A percentile compares a stretch with the other conserved stretches of the same genome.
phyloP scores from a whole-genome alignment of 1,140 invertebrate genomes.

The Polypedilum pembai region DNA sequence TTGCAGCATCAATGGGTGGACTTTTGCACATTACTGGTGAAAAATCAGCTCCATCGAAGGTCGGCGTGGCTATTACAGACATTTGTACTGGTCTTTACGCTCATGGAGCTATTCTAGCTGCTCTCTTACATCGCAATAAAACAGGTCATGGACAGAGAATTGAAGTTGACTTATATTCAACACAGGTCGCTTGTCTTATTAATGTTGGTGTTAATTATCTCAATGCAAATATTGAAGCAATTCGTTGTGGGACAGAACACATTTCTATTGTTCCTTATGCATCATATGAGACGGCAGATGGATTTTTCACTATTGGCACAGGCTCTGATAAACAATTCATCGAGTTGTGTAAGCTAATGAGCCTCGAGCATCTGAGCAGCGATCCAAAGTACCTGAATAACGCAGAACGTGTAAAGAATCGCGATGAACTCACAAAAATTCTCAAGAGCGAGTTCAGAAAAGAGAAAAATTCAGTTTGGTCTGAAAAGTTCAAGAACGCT shows the following conservation, averaged over 20 bases:
- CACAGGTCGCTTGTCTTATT: conserved; percentile 80
- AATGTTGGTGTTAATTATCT: conserved; percentile 88
- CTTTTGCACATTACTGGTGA: conserved; percentile 84
- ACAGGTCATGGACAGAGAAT: conserved; percentile 86
- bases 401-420: conserved; percentile 63
- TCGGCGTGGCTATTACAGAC: conserved; percentile 90
- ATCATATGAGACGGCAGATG: conserved; percentile 72
- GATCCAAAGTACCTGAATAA: conserved; percentile 67
- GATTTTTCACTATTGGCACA: conserved; percentile 75
- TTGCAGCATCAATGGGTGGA: conserved; percentile 86
- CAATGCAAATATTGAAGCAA: conserved; percentile 71
- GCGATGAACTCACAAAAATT: conserved; percentile 58
- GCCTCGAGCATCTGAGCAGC: conserved; percentile 51
- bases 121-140: conserved; percentile 65
- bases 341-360: conserved; percentile 58
- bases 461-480: conserved; percentile 73
- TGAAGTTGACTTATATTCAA: conserved; percentile 87
- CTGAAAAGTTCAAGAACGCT: conserved; percentile 58
- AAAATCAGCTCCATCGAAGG: conserved; percentile 76
- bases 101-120: conserved; percentile 91
- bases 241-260: conserved; percentile 82
- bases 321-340: conserved; percentile 73
- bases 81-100: conserved; percentile 88
- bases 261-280: conserved; percentile 93
- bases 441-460: conserved; percentile 54